Percentiles rank a stretch among this genome's conserved stretches.
Evolutionary conservation across 1,140 invertebrate species (phyloP).

Genomic region (Homarus americanus): DNA sequence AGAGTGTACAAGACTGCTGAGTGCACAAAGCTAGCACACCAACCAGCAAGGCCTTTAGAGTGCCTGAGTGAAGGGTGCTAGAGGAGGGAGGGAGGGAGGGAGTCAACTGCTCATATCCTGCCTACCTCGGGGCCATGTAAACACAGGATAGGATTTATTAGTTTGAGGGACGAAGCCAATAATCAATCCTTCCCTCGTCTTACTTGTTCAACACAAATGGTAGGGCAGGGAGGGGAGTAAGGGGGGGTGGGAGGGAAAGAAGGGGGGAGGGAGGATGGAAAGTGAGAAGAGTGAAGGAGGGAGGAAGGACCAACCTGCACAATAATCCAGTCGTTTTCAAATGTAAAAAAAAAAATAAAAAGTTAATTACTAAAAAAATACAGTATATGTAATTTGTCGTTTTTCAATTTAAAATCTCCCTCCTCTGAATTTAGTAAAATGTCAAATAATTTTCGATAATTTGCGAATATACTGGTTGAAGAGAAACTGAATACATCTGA

Average conservation of each 20-base stretch:
- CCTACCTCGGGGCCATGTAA: background rate
- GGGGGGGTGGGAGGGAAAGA: no score
- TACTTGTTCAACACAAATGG: background rate
- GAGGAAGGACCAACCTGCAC: no score
- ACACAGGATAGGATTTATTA: constrained; percentile 8
- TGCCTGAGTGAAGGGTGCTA: background rate
- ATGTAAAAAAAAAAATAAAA: background rate
- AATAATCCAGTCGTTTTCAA: background rate
- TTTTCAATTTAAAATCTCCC: background rate
- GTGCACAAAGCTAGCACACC: background rate
- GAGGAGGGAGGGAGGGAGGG: background rate
- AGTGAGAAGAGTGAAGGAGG: no score
- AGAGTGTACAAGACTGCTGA: background rate
- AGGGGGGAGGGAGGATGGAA: no score
- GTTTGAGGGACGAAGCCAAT: background rate
- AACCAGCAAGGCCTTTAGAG: background rate
- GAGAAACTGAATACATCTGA: background rate
- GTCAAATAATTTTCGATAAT: background rate
- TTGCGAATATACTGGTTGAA: background rate
- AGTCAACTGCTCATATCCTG: constrained; percentile 23
- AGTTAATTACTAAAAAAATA: background rate
- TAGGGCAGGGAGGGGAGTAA: background rate
- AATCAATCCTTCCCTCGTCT: background rate
- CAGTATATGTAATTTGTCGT: background rate
- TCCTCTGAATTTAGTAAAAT: background rate